Evolutionary conservation across 2,113 vertebrate genomes (phyloP).

Genomic region (mouse (Mus musculus)): GRCm39 chr4:124736501-124737000

Average conservation of each 20-base stretch:
- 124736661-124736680: constrained; percentile 55
- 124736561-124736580: constrained; percentile 48
- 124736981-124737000: background rate
- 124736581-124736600: background rate
- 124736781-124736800: background rate
- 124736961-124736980: background rate
- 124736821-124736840: constrained; percentile 16
- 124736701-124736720: background rate
- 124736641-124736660: constrained; percentile 68
- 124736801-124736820: background rate
- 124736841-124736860: too few relatives aligned
- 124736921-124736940: background rate
- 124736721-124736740: background rate
- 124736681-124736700: constrained; percentile 17
- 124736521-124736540: background rate
- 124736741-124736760: background rate
- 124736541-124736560: background rate
- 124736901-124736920: background rate
- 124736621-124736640: constrained; percentile 47
- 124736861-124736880: background rate
- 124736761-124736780: background rate
- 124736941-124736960: background rate
- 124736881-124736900: background rate
- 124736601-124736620: constrained; percentile 65
- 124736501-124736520: background rate